Base-by-base conservation (phyloP, 2,797 vertebrate species). In the Sebastes itinus region DNA sequence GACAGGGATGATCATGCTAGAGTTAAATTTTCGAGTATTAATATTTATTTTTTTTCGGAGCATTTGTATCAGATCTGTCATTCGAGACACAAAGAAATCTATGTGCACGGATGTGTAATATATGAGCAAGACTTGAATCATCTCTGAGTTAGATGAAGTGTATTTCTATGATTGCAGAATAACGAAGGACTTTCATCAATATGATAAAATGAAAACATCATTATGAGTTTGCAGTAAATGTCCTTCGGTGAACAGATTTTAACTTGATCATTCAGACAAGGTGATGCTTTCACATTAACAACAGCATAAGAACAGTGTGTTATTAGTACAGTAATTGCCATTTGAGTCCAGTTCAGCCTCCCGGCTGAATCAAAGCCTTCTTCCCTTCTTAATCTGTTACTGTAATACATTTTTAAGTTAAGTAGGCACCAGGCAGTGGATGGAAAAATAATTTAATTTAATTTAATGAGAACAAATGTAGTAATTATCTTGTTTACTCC, bases 401-500 rank as follows among this genome's bases (percentile, higher is more conserved):
- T 82, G 69, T 68, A 81, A 78, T 70, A 64, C 52, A 68, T 77
- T 75, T 54, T 56, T 65, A 64, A 78, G 58, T 65, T 72, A 46
- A 82, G 65, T 16, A 84, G 52, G 59, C 49, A 4, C 38, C 23
- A 64, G 16, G 38, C 49, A 63, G 52, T 58, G 77, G 63, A 64
- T 77, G 35, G 68, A 74, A 80, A 78, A 87, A 76, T 42, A 0
- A 42, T 42, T 42, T 66, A 23, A 84, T 76, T 68, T 38, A 52
- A 80, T 87, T 78, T 78, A 89, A 81, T 81, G 55, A 89, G 89
- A 75, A 84, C 78, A 89, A 90, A 84, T 84, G 56, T 72, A 67
- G 84, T 80, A 90, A 90, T 92, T 82, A 88, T 88, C 72, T 84
- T 86, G 80, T 91, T 90, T 86, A 83, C 78, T 73, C 66, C 62